Conservation (phyloP, 2,797 vertebrate genomes). For the Chelon auratus region DNA sequence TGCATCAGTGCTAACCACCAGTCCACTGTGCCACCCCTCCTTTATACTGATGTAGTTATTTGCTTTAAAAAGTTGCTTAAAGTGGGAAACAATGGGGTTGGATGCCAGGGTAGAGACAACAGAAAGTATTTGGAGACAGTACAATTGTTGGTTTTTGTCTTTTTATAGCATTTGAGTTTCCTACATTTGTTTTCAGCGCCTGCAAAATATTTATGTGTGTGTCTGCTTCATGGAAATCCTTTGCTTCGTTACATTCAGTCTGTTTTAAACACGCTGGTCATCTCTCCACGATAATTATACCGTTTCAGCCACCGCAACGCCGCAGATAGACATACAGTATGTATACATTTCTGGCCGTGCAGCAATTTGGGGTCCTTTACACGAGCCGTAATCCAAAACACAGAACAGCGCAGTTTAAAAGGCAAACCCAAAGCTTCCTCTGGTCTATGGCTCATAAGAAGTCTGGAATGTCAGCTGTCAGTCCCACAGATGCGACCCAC, state of each 20-base stretch:
- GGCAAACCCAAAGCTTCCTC: constrained; percentile 44
- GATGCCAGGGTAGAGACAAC: neutral
- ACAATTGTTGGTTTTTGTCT: neutral
- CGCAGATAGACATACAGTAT: constrained; percentile 19
- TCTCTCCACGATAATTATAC: constrained; percentile 23
- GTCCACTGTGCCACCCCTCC: neutral
- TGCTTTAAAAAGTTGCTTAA: neutral
- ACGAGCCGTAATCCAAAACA: constrained; percentile 28
- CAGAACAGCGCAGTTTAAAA: constrained; percentile 35
- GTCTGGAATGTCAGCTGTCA: constrained; percentile 81
- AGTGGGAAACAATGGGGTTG: neutral
- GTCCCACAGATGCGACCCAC: constrained; percentile 69
- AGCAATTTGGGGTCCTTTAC: constrained; percentile 43
- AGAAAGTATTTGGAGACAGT: neutral
- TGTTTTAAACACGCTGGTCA: constrained; percentile 37
- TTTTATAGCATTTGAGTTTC: neutral
- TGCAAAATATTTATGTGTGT: constrained; percentile 8
- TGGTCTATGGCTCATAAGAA: constrained; percentile 57
- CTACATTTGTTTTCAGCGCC: constrained; percentile 6
- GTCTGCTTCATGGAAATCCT: constrained; percentile 1
- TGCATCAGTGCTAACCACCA: neutral
- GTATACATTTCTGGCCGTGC: constrained; percentile 26
- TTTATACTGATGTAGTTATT: neutral
- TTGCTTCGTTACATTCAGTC: constrained; percentile 16
- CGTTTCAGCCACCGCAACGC: constrained; percentile 21